Evolutionary conservation across 2,888 invertebrate genomes (phyloP).

Genomic region (Pyrgus malvae): DNA sequence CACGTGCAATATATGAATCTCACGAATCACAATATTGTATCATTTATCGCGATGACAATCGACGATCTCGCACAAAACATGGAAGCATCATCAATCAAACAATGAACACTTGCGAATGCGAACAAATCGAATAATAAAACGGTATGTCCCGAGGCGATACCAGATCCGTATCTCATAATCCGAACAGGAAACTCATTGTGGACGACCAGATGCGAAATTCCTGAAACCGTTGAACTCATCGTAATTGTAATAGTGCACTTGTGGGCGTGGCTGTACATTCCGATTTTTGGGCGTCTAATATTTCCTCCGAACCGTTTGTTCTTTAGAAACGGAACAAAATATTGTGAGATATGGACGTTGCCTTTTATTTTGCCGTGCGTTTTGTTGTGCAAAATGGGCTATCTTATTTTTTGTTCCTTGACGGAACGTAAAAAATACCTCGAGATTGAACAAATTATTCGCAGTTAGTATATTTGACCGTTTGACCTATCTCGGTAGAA

Average conservation of each 20-base stretch:
- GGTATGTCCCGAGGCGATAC: conserved; percentile 60
- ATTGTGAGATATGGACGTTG: conserved; percentile 32
- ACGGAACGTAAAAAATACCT: not conserved
- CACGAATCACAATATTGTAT: conserved; percentile 19
- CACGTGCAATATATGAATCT: conserved; percentile 5
- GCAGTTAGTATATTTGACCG: too few relatives aligned
- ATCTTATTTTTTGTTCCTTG: not conserved
- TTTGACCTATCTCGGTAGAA: too few relatives aligned
- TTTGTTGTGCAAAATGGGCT: conserved; percentile 2
- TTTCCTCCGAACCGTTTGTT: conserved; percentile 31
- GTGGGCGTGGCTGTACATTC: conserved; percentile 71
- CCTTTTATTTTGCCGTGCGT: conserved; percentile 14
- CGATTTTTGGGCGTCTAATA: conserved; percentile 40
- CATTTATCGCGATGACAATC: conserved; percentile 15
- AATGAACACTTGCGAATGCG: conserved; percentile 45
- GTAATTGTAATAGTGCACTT: conserved; percentile 57
- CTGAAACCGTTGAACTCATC: conserved; percentile 48
- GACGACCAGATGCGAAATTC: conserved; percentile 78
- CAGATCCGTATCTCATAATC: conserved; percentile 76
- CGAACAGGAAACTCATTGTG: conserved; percentile 78
- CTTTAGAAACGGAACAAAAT: conserved; percentile 36
- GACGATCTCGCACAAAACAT: conserved; percentile 11
- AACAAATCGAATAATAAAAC: conserved; percentile 56
- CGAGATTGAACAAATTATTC: too few relatives aligned
- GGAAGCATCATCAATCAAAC: conserved; percentile 46